Evolutionary conservation across 2,888 invertebrate species (phyloP).

Genomic region (Athetis lepigone): DNA sequence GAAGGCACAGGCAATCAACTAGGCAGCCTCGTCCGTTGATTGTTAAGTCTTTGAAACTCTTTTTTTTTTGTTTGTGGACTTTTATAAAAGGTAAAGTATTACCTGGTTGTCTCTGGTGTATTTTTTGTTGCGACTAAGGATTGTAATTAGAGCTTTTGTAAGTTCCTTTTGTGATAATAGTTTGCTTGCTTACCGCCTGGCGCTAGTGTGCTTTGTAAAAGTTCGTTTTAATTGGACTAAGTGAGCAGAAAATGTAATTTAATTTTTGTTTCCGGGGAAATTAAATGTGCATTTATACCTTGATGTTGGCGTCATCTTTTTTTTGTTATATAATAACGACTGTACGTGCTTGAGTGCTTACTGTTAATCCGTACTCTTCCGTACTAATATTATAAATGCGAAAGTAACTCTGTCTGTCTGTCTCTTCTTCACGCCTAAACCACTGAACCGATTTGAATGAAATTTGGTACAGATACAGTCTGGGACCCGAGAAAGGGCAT

Average conservation of each 20-base stretch:
- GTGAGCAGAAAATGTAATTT: slow-evolving; percentile 34
- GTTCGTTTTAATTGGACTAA: slow-evolving; percentile 37
- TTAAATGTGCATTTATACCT: too few species aligned
- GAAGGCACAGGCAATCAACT: slow-evolving; percentile 70
- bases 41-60: slow-evolving; percentile 65
- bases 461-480: too few species aligned
- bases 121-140: slow-evolving; percentile 48
- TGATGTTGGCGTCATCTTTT: too few species aligned
- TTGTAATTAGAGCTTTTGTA: slow-evolving; percentile 57
- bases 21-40: slow-evolving; percentile 63
- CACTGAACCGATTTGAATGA: too few species aligned
- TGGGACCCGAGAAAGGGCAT: too few species aligned
- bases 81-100: slow-evolving; percentile 61
- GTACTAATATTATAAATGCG: too few species aligned
- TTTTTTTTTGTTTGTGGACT: slow-evolving; percentile 57
- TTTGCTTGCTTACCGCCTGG: slow-evolving; percentile 40
- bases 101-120: slow-evolving; percentile 60
- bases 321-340: too few species aligned
- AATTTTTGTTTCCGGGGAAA: slow-evolving; percentile 3
- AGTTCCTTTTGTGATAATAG: slow-evolving; percentile 50
- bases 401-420: too few species aligned
- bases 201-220: slow-evolving; percentile 42
- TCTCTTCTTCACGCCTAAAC: too few species aligned
- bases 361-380: too few species aligned
- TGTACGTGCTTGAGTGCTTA: too few species aligned